Percentiles rank a stretch among this genome's conserved stretches.
phyloP scores from a whole-genome alignment of 23 tunicate species.

The Oikopleura vanhoeffeni region DNA sequence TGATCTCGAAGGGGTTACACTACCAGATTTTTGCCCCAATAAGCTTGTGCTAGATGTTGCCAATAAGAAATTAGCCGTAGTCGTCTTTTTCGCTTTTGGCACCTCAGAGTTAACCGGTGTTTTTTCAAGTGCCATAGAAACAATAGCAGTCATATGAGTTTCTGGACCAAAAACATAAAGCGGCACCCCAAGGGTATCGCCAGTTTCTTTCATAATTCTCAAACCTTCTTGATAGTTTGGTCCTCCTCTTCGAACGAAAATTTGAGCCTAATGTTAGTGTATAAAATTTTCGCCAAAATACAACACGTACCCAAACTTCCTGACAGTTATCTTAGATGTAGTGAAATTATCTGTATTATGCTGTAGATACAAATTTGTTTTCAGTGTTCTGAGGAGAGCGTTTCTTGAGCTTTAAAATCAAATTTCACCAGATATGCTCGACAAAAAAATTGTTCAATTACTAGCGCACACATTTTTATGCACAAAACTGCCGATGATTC shows the following conservation, averaged over 20 bases:
- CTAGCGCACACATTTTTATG: too few relatives aligned
- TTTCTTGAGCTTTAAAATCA: too few relatives aligned
- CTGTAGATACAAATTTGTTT: too few relatives aligned
- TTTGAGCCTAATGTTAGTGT: too few relatives aligned
- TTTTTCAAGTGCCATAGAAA: slow-evolving; percentile 88
- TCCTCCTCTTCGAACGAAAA: slow-evolving; percentile 91
- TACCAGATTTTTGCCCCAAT: background rate
- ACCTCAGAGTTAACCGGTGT: slow-evolving; percentile 36
- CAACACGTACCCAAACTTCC: too few relatives aligned
- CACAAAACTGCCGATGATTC: too few relatives aligned
- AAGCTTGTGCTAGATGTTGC: slow-evolving; percentile 19
- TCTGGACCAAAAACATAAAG: slow-evolving; percentile 96
- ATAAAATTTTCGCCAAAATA: too few relatives aligned
- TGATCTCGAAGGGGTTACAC: background rate
- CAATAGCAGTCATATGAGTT: slow-evolving; percentile 99
- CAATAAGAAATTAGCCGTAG: slow-evolving; percentile 86
- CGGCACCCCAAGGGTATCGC: slow-evolving; percentile 53
- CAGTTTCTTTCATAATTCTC: slow-evolving; percentile 87
- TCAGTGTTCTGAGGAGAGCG: too few relatives aligned
- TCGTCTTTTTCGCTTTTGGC: slow-evolving; percentile 46
- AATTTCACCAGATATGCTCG: too few relatives aligned
- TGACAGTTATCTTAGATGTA: too few relatives aligned
- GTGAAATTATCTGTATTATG: too few relatives aligned
- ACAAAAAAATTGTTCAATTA: too few relatives aligned
- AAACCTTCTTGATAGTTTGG: slow-evolving; percentile 97